Evolutionary conservation across 2,113 vertebrate species (phyloP).

Genomic region (Prinia subflava): DNA sequence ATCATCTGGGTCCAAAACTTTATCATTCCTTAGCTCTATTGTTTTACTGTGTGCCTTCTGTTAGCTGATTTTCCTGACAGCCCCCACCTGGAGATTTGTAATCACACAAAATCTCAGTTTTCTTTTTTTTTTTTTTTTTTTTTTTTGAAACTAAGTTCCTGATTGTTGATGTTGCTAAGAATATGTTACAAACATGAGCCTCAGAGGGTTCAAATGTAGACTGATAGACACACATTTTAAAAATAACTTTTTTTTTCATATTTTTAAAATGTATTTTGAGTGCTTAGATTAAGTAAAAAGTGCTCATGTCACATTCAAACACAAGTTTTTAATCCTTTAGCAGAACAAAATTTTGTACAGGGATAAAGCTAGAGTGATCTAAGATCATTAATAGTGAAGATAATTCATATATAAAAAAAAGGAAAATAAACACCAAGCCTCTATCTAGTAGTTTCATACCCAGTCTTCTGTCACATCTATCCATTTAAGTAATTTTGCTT

Average conservation of each 20-base stretch:
- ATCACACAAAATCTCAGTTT: background rate
- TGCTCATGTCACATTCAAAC: background rate
- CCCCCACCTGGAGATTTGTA: background rate
- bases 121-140: background rate
- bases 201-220: background rate
- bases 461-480: background rate
- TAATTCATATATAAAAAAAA: background rate
- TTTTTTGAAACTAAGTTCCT: background rate
- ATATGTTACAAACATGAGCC: background rate
- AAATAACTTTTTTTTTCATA: background rate
- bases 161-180: accelerated
- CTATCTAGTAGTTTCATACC: background rate
- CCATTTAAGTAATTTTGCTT: background rate
- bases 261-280: background rate
- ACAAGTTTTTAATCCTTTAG: background rate
- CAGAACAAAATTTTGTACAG: background rate
- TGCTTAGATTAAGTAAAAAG: background rate
- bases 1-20: background rate
- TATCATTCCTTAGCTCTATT: background rate
- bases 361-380: background rate
- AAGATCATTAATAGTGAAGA: background rate
- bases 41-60: background rate
- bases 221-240: background rate
- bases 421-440: background rate
- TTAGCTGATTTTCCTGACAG: background rate